These are phyloP conservation scores for Tachysurus fulvidraco DNA, from an alignment of 2,113 vertebrate genomes.

Conservation along the genomic window DNA sequence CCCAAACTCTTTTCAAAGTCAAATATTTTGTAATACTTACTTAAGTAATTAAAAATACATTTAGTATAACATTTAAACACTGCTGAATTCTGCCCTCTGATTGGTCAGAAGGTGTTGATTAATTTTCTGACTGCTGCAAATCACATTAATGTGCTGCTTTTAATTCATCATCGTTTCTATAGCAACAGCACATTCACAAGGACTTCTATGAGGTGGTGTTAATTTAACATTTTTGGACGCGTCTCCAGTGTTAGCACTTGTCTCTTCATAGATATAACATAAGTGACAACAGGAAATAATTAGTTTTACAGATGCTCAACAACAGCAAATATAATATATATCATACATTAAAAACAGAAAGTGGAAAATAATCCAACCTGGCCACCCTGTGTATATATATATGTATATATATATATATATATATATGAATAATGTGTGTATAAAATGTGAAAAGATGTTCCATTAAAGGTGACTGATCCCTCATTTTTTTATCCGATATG, in stretches of 20 bases:
- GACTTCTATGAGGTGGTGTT: neutral
- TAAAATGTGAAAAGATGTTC: neutral
- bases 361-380: neutral
- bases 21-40: neutral
- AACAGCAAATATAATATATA: neutral
- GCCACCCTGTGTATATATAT: neutral
- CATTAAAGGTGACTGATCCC: neutral
- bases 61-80: neutral
- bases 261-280: too few species aligned
- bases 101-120: neutral
- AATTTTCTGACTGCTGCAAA: neutral
- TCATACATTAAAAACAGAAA: neutral
- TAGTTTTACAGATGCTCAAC: too few species aligned
- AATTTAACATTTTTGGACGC: too few species aligned
- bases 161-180: neutral
- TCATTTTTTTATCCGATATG: neutral
- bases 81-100: neutral
- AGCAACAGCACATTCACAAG: neutral
- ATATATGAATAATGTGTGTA: neutral
- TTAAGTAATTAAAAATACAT: neutral
- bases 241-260: too few species aligned
- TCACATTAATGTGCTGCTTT: neutral
- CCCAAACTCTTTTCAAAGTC: neutral
- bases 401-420: neutral
- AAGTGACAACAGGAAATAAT: too few species aligned